phyloP scores from a whole-genome alignment of 2,113 vertebrate species.

The Ptychochromis oligacanthus region DNA sequence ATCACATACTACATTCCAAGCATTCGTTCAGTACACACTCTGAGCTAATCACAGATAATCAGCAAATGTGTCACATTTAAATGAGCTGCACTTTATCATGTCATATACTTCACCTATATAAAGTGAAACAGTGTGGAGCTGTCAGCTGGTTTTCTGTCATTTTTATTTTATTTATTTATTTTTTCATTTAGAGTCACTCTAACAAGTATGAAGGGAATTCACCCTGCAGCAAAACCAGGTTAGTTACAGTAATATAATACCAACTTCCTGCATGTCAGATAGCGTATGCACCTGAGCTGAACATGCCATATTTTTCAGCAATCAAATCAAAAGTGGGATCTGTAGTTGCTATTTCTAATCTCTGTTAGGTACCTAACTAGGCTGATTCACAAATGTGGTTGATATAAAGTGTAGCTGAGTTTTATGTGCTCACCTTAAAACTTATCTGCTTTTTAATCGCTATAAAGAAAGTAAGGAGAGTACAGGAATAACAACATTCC shows the following conservation, averaged over 20 bases:
- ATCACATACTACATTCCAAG: neutral
- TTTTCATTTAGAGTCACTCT: neutral
- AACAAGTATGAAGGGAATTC: neutral
- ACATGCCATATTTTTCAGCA: neutral
- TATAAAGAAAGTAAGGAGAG: neutral
- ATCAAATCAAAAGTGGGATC: neutral
- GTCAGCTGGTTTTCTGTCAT: neutral
- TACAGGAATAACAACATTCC: neutral
- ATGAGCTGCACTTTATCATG: neutral
- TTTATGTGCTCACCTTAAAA: neutral
- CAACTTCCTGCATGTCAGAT: neutral
- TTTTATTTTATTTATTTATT: neutral
- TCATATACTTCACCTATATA: accelerated
- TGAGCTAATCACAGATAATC: neutral
- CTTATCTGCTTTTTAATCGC: neutral
- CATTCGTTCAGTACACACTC: neutral
- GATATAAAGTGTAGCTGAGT: neutral
- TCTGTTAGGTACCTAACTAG: neutral
- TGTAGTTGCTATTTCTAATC: accelerated
- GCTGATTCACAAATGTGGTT: neutral
- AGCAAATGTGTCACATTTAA: neutral
- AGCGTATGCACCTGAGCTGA: neutral
- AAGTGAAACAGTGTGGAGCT: neutral
- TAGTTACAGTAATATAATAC: neutral
- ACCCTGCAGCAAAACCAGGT: neutral